Conservation (phyloP, 2,888 invertebrate genomes). For the Mayetiola destructor region DNA sequence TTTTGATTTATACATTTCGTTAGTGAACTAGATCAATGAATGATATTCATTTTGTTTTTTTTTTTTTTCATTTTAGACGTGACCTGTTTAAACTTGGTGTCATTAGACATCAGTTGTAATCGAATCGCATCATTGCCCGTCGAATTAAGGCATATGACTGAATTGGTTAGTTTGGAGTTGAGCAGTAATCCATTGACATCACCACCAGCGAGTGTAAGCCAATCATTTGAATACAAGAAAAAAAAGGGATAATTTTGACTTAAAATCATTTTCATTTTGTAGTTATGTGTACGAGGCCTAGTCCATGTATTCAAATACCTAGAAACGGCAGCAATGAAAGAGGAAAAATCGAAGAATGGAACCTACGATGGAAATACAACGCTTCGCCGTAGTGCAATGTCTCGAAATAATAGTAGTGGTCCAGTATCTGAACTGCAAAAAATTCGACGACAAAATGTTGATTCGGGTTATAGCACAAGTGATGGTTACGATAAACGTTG, state of each 20-base stretch:
- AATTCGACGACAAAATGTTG: conserved; percentile 52
- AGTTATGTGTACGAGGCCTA: conserved; percentile 82
- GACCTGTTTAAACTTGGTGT: conserved; percentile 68
- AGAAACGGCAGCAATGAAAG: conserved; percentile 72
- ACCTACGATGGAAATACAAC: conserved; percentile 35
- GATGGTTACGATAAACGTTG: conserved; percentile 70
- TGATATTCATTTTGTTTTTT: not conserved
- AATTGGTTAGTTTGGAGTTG: conserved; percentile 64
- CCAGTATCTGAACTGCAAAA: conserved; percentile 16
- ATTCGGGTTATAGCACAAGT: conserved; percentile 79
- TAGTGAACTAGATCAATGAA: not conserved
- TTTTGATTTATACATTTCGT: not conserved
- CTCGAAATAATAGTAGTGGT: conserved; percentile 20
- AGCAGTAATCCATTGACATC: conserved; percentile 83
- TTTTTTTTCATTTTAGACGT: conserved; percentile 49
- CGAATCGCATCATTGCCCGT: conserved; percentile 76
- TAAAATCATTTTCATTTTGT: conserved; percentile 21
- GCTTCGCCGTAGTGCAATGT: conserved; percentile 29
- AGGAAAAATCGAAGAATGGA: conserved; percentile 29
- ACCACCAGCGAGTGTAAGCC: conserved; percentile 81
- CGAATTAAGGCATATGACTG: conserved; percentile 74
- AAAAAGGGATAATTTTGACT: no score
- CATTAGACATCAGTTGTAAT: conserved; percentile 82
- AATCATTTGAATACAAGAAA: not conserved
- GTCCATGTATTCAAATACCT: conserved; percentile 92